phyloP scores from a whole-genome alignment of 2,888 invertebrate genomes.

The Amphipyra tragopoginis region DNA sequence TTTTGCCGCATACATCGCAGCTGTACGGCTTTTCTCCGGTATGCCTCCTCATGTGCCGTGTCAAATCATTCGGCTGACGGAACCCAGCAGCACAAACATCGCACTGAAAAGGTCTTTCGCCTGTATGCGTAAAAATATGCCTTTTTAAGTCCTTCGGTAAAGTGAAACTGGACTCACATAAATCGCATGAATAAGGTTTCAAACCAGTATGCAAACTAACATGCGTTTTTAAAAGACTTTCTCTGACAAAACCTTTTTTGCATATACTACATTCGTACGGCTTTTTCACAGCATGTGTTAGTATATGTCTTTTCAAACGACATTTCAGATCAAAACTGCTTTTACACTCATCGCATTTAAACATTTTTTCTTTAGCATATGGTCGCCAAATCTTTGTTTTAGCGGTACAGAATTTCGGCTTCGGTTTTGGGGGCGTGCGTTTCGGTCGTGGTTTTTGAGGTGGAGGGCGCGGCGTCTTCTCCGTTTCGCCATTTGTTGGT shows the following conservation, averaged over 20 bases:
- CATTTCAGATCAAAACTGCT: constrained; percentile 5
- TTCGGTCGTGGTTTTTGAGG: not conserved
- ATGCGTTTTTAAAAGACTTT: constrained; percentile 31
- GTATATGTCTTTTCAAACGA: constrained; percentile 5
- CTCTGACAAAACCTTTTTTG: constrained; percentile 9
- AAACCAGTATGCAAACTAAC: constrained; percentile 31
- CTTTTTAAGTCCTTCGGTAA: constrained; percentile 28
- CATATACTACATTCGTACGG: constrained; percentile 28
- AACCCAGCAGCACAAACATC: constrained; percentile 25
- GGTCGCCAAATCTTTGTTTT: constrained; percentile 25
- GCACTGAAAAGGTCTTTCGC: constrained; percentile 30
- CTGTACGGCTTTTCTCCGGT: constrained; percentile 33
- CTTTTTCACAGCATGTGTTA: not conserved
- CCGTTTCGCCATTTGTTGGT: not conserved
- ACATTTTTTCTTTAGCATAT: constrained; percentile 10
- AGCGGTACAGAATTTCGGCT: constrained; percentile 19
- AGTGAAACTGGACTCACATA: constrained; percentile 25
- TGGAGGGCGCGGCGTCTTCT: not conserved
- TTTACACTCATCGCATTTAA: constrained; percentile 30
- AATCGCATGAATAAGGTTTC: constrained; percentile 21
- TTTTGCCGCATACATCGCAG: constrained; percentile 29
- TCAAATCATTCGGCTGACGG: constrained; percentile 24
- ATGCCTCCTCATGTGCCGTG: constrained; percentile 23
- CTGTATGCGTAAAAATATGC: constrained; percentile 34
- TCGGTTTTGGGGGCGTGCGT: constrained; percentile 11